A percentile compares a stretch with the other conserved stretches of the same genome.
Conservation (phyloP, 1,140 invertebrate genomes). For the Diorhabda elongata region DNA sequence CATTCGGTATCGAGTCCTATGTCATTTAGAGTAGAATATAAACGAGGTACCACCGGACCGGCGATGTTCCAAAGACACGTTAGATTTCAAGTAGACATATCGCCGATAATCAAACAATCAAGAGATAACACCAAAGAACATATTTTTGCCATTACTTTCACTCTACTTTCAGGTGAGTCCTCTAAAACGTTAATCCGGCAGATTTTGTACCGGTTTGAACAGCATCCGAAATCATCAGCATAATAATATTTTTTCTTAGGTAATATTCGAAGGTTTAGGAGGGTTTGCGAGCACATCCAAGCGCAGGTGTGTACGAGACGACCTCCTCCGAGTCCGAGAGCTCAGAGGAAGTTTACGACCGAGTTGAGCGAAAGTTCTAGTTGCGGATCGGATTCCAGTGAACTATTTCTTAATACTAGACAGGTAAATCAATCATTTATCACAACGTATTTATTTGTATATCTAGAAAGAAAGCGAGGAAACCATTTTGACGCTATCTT, state of each 20-base stretch:
- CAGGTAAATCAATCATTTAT: conserved; percentile 37
- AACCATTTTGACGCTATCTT: not conserved
- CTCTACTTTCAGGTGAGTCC: conserved; percentile 82
- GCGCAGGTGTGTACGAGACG: conserved; percentile 72
- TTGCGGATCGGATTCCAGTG: conserved; percentile 77
- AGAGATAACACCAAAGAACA: conserved; percentile 74
- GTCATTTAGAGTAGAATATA: conserved; percentile 97
- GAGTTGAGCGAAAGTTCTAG: conserved; percentile 76
- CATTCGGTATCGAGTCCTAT: conserved; percentile 98
- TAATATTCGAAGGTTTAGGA: conserved; percentile 88
- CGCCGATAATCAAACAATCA: conserved; percentile 65
- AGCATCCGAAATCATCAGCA: too few species aligned
- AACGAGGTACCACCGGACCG: conserved; percentile 84
- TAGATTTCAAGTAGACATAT: conserved; percentile 81
- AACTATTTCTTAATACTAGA: conserved; percentile 60
- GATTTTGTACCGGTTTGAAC: not conserved
- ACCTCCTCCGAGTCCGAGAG: conserved; percentile 68
- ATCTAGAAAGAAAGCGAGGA: not conserved
- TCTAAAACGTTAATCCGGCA: not conserved
- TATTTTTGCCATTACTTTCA: conserved; percentile 92
- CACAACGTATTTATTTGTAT: not conserved
- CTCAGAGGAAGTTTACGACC: conserved; percentile 61
- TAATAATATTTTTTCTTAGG: conserved; percentile 54
- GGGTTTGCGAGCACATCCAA: conserved; percentile 95
- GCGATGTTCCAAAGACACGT: conserved; percentile 96